These are phyloP conservation scores for Gonatopus flavifemur DNA, from an alignment of 1,140 invertebrate species.

Conservation along the genomic window DNA sequence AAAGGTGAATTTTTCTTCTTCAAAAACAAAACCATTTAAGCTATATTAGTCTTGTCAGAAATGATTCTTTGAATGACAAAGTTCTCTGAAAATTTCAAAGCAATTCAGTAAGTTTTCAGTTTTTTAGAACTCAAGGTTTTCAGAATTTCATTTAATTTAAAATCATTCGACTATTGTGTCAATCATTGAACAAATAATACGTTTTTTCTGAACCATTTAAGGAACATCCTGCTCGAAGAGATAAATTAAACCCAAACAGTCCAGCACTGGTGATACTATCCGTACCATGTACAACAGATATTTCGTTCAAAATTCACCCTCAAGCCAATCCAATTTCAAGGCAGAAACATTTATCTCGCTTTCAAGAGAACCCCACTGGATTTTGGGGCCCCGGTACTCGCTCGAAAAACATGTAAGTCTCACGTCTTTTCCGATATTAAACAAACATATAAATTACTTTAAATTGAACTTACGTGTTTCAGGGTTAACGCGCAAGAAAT, in stretches of 20 bases:
- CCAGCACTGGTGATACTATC: constrained; percentile 63
- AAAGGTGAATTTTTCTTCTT: constrained; percentile 47
- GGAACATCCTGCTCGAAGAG: constrained; percentile 41
- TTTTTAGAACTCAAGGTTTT: too few relatives aligned
- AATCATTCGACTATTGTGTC: too few relatives aligned
- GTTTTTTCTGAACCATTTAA: too few relatives aligned
- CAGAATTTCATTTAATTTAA: too few relatives aligned
- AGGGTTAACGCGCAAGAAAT: too few relatives aligned
- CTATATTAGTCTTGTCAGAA: constrained; percentile 1
- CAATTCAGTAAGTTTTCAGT: background rate
- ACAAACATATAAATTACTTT: too few relatives aligned
- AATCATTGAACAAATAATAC: too few relatives aligned
- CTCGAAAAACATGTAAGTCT: too few relatives aligned
- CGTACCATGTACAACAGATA: constrained; percentile 47
- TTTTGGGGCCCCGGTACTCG: constrained; percentile 88
- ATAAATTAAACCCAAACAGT: constrained; percentile 58
- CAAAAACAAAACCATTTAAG: background rate
- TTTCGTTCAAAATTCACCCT: constrained; percentile 68
- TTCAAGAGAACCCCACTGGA: constrained; percentile 82
- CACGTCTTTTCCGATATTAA: too few relatives aligned
- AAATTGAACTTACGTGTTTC: too few relatives aligned
- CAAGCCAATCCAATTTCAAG: constrained; percentile 80
- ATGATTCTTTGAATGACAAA: constrained; percentile 6
- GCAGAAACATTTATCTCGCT: constrained; percentile 73
- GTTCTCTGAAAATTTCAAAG: constrained; percentile 3